phyloP scores from a whole-genome alignment of 2,888 invertebrate genomes.

The Agrochola lota region DNA sequence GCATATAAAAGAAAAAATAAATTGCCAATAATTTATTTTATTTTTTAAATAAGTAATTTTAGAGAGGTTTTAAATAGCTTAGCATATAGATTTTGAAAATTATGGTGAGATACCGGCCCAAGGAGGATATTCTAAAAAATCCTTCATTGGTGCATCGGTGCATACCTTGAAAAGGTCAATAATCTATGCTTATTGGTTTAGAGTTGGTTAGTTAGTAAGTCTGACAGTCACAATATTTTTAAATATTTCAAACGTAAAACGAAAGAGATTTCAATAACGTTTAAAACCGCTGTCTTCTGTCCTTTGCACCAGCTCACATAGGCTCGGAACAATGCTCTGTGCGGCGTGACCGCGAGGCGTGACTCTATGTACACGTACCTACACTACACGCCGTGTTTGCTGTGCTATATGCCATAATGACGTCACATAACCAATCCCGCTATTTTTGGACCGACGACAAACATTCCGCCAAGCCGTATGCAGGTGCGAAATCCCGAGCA shows the following conservation, averaged over 20 bases:
- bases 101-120: too few species aligned
- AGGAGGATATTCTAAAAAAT: background rate
- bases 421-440: conserved; percentile 61
- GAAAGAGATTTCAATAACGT: background rate
- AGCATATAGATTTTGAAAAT: background rate
- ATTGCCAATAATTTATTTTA: too few species aligned
- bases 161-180: background rate
- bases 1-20: too few species aligned
- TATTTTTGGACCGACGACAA: conserved; percentile 62
- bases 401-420: conserved; percentile 71
- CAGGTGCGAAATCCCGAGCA: conserved; percentile 56
- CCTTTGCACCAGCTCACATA: conserved; percentile 64
- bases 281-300: conserved; percentile 39
- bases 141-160: background rate
- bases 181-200: background rate
- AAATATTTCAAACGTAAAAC: background rate
- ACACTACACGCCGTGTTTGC: conserved; percentile 54
- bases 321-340: conserved; percentile 80
- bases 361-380: conserved; percentile 75
- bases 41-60: background rate
- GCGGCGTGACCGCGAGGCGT: conserved; percentile 84
- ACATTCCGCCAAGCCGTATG: conserved; percentile 60
- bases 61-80: background rate
- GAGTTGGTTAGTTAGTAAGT: background rate
- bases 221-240: background rate